phyloP scores from a whole-genome alignment of 1,140 invertebrate species.

The Drosophila grimshawi region DNA sequence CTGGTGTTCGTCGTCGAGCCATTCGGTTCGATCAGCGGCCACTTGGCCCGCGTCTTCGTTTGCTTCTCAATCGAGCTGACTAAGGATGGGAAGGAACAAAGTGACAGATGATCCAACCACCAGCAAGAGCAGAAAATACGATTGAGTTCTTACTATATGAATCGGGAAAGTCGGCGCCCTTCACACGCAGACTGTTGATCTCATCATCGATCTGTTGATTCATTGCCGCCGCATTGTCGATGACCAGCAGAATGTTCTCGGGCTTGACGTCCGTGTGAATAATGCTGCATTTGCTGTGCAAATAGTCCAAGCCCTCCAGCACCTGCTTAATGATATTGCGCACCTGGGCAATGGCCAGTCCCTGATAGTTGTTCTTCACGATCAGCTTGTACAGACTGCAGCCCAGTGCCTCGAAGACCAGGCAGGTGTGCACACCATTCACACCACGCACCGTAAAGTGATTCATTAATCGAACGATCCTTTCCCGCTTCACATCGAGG shows the following conservation, averaged over 20 bases:
- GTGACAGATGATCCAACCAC: too few species aligned
- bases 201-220: slow-evolving; percentile 95
- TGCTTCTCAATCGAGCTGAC: slow-evolving; percentile 84
- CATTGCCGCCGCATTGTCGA: slow-evolving; percentile 93
- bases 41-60: slow-evolving; percentile 78
- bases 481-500: slow-evolving; percentile 94
- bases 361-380: slow-evolving; percentile 98
- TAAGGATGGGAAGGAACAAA: slow-evolving; percentile 14
- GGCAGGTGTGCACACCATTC: slow-evolving; percentile 97
- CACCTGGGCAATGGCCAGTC: slow-evolving; percentile 97
- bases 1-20: slow-evolving; percentile 74
- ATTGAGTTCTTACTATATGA: slow-evolving; percentile 75
- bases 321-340: slow-evolving; percentile 97
- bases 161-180: slow-evolving; percentile 85
- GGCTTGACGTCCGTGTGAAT: slow-evolving; percentile 99
- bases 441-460: slow-evolving; percentile 99
- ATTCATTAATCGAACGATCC: slow-evolving; percentile 98
- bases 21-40: slow-evolving; percentile 80
- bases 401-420: slow-evolving; percentile 99
- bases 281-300: slow-evolving; percentile 98
- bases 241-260: slow-evolving; percentile 98
- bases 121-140: too few species aligned
- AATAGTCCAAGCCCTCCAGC: slow-evolving; percentile 97
- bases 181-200: slow-evolving; percentile 90
- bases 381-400: slow-evolving; percentile 99